phyloP scores from a whole-genome alignment of 1,140 invertebrate genomes.

The Drosophila rhopaloa region DNA sequence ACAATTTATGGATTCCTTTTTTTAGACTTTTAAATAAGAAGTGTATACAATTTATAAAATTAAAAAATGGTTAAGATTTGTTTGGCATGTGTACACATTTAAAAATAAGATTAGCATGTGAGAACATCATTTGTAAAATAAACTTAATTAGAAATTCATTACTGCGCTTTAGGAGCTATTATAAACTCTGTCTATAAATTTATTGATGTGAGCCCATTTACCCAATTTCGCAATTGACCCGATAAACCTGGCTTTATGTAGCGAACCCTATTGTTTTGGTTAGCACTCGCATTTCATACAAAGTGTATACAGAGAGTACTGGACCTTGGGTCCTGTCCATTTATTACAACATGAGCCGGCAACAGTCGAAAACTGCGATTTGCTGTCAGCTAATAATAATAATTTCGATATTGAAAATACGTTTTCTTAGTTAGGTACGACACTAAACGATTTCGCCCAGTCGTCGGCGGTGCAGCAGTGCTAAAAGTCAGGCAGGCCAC shows the following conservation, averaged over 20 bases:
- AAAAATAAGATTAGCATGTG: no score
- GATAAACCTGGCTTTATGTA: slow-evolving; percentile 4
- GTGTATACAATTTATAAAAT: no score
- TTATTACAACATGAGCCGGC: slow-evolving; percentile 81
- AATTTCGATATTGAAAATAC: slow-evolving; percentile 84
- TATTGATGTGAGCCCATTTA: neutral
- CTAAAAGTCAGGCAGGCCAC: slow-evolving; percentile 77
- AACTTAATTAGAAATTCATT: no score
- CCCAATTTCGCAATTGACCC: slow-evolving; percentile 26
- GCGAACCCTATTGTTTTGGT: slow-evolving; percentile 50
- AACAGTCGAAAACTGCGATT: slow-evolving; percentile 79
- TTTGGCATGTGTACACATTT: no score
- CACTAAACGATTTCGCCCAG: slow-evolving; percentile 83
- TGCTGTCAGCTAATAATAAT: slow-evolving; percentile 84
- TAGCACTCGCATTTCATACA: slow-evolving; percentile 66
- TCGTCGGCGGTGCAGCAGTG: slow-evolving; percentile 50
- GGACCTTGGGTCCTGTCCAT: slow-evolving; percentile 56
- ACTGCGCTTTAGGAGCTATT: no score
- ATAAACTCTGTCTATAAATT: no score
- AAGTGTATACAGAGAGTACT: slow-evolving; percentile 66
- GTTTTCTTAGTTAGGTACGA: slow-evolving; percentile 83
- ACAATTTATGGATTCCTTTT: no score
- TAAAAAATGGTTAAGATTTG: no score
- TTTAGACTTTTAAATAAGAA: no score
- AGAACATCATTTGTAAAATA: no score